Conservation (phyloP, 2,113 vertebrate species). For the Ciconia boyciana region DNA sequence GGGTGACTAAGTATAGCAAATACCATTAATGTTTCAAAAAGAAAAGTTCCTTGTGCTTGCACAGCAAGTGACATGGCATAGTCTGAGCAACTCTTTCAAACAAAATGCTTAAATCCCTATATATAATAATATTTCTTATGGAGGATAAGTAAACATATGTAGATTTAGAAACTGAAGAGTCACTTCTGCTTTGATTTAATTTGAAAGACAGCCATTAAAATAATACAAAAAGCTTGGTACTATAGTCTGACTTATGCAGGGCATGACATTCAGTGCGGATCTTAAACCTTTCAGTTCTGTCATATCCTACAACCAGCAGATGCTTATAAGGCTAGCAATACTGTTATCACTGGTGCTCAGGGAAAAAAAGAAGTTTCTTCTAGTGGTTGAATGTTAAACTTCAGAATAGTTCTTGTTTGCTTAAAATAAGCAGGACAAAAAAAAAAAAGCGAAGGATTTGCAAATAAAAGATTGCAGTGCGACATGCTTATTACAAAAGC, state of each 20-base stretch:
- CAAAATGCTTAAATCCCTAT: background rate
- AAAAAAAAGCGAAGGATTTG: background rate
- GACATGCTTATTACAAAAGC: background rate
- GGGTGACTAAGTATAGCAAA: background rate
- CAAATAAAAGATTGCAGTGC: background rate
- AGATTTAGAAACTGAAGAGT: background rate
- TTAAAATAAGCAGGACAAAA: background rate
- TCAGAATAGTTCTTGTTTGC: background rate
- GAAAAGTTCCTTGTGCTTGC: background rate
- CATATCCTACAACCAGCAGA: background rate
- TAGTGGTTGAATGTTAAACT: background rate
- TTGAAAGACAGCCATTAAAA: background rate
- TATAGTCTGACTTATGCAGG: background rate
- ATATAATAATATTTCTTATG: background rate
- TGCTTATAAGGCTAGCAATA: background rate
- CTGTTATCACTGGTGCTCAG: background rate
- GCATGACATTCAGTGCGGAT: background rate
- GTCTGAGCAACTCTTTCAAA: background rate
- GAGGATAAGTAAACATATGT: background rate
- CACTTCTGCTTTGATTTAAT: background rate
- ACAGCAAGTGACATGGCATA: background rate
- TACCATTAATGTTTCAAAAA: background rate
- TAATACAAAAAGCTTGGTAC: background rate
- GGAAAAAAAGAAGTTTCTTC: background rate
- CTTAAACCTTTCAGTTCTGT: background rate